Percentiles rank a stretch among this genome's conserved stretches.
Evolutionary conservation across 1,140 invertebrate genomes (phyloP).

Genomic region (Triops longicaudatus): DNA sequence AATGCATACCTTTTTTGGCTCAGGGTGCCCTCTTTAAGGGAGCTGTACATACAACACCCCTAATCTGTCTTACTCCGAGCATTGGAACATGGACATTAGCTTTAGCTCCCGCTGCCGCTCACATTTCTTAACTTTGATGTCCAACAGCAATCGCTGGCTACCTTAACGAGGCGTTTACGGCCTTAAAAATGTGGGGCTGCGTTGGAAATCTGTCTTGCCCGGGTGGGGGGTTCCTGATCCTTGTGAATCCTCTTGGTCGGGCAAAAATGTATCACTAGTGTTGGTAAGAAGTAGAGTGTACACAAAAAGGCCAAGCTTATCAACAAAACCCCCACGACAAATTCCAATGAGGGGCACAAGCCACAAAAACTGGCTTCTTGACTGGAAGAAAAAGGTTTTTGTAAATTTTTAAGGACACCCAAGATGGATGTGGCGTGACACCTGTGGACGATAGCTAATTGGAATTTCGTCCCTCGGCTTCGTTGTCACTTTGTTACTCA

Average conservation of each 20-base stretch:
- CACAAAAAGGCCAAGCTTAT: neutral
- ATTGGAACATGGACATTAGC: neutral
- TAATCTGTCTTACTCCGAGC: neutral
- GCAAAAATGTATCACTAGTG: neutral
- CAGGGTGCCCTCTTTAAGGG: neutral
- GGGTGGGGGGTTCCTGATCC: neutral
- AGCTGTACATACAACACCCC: neutral
- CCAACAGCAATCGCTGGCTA: neutral
- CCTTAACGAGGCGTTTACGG: conserved; percentile 11
- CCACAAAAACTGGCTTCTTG: neutral
- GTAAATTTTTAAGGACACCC: neutral
- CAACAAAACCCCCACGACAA: neutral
- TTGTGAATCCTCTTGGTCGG: neutral
- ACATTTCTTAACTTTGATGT: neutral
- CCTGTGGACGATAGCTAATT: conserved; percentile 5
- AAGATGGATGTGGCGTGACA: conserved; percentile 14
- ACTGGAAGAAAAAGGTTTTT: neutral
- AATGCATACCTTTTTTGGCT: neutral
- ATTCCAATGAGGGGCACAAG: conserved; percentile 6
- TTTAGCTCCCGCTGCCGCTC: neutral
- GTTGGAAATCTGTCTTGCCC: neutral
- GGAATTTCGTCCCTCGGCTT: conserved; percentile 4
- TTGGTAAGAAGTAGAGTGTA: neutral
- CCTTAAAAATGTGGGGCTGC: neutral
- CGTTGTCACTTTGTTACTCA: neutral